Evolutionary conservation across 2,888 invertebrate genomes (phyloP).

Genomic region (Acrobasis repandana): DNA sequence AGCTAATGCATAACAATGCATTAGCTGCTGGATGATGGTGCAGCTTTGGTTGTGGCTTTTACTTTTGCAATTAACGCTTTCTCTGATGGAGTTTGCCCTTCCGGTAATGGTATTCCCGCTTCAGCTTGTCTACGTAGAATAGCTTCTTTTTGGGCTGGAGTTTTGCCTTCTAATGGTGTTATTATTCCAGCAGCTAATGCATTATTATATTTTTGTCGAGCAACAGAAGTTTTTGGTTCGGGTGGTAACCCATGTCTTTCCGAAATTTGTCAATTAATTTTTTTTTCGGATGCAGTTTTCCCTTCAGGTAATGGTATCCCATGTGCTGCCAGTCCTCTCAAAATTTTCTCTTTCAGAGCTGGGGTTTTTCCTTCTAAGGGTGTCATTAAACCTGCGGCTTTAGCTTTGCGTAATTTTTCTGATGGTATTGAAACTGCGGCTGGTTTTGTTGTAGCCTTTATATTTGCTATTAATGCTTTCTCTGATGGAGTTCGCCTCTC

Average conservation of each 20-base stretch:
- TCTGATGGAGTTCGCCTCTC: conserved; percentile 37
- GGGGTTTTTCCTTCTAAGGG: conserved; percentile 43
- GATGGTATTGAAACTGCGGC: conserved; percentile 24
- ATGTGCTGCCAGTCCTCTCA: conserved; percentile 35
- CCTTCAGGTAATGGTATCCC: conserved; percentile 40
- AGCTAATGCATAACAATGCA: conserved; percentile 22
- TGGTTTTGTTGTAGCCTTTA: conserved; percentile 30
- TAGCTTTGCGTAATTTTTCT: conserved; percentile 31
- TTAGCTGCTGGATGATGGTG: no score
- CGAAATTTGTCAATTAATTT: conserved; percentile 24
- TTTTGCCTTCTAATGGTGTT: conserved; percentile 30
- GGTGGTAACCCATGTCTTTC: conserved; percentile 13
- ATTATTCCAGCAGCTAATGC: conserved; percentile 23
- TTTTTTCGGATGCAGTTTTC: conserved; percentile 31
- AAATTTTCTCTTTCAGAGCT: conserved; percentile 43
- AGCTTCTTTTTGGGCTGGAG: conserved; percentile 27
- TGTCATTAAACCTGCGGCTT: conserved; percentile 33
- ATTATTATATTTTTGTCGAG: not conserved
- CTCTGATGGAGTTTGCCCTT: conserved; percentile 30
- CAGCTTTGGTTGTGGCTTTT: not conserved
- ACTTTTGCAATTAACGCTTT: not conserved
- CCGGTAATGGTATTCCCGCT: conserved; percentile 25
- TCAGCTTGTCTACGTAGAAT: conserved; percentile 12
- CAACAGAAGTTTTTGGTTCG: not conserved
- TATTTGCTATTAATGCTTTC: conserved; percentile 35